Percentiles rank a stretch among this genome's conserved stretches.
Conservation (phyloP, 1,140 invertebrate species). For the Bombus fervidus region DNA sequence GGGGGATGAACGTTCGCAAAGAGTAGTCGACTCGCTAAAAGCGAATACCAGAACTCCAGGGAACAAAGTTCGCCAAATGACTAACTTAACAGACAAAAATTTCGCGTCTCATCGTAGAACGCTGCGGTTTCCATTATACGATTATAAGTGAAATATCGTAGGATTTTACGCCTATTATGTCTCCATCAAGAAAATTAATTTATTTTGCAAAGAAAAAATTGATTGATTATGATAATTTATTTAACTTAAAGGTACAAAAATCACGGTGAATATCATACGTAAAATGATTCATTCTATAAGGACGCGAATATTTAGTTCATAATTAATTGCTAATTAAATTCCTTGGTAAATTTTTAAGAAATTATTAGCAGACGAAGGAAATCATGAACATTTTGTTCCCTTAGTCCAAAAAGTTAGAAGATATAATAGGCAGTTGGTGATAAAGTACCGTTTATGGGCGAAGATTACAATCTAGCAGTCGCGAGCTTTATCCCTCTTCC, state of each 20-base stretch:
- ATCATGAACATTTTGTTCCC: background rate
- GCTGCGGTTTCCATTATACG: background rate
- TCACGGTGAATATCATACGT: too few relatives aligned
- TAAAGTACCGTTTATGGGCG: conserved; percentile 19
- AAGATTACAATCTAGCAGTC: conserved; percentile 32
- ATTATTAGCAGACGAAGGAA: background rate
- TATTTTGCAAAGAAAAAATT: background rate
- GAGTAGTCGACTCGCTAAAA: conserved; percentile 23
- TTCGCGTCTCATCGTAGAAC: background rate
- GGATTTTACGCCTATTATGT: background rate
- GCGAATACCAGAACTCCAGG: conserved; percentile 38
- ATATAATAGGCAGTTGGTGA: conserved; percentile 14
- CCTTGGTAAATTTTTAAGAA: background rate
- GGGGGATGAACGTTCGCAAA: conserved; percentile 37
- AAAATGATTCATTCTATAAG: too few relatives aligned
- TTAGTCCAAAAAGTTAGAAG: background rate
- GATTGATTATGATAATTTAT: too few relatives aligned
- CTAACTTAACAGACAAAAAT: conserved; percentile 28
- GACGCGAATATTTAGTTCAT: background rate
- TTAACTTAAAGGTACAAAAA: too few relatives aligned
- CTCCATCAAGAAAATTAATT: background rate
- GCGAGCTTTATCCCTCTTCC: conserved; percentile 16
- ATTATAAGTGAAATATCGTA: background rate
- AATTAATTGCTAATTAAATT: background rate
- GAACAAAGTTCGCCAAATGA: conserved; percentile 26